Conservation (phyloP, 2,888 invertebrate species). For the Tenthredo scrophulariae region DNA sequence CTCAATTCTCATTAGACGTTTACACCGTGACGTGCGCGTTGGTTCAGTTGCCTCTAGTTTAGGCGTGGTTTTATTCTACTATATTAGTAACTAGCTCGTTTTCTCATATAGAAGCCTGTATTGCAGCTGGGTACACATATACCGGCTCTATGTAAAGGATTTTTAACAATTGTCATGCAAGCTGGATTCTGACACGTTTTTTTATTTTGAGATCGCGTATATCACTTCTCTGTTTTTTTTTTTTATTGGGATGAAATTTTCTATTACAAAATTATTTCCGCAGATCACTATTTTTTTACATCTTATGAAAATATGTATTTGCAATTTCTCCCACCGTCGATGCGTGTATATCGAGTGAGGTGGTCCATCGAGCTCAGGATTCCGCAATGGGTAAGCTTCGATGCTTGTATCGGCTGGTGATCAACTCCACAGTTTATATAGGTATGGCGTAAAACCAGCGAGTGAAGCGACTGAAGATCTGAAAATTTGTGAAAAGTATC, state of each 20-base stretch:
- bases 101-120: background rate
- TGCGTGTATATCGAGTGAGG: background rate
- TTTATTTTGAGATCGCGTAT: background rate
- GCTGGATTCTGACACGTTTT: background rate
- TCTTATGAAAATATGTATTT: background rate
- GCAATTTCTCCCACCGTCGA: background rate
- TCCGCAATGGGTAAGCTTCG: background rate
- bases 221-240: background rate
- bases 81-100: too few relatives aligned
- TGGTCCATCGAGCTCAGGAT: background rate
- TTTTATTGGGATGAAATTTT: background rate
- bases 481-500: background rate
- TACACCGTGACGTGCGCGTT: background rate
- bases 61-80: background rate
- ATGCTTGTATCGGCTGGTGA: conserved; percentile 36
- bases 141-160: background rate
- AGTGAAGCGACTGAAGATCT: background rate
- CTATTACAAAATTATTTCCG: background rate
- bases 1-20: background rate
- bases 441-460: background rate
- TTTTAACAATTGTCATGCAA: background rate
- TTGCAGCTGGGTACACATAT: background rate
- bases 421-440: background rate
- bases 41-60: conserved; percentile 4
- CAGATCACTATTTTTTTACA: background rate